Percentiles rank a stretch among this genome's conserved stretches.
phyloP scores from a whole-genome alignment of 2,797 vertebrate species.

The Champsocephalus gunnari region DNA sequence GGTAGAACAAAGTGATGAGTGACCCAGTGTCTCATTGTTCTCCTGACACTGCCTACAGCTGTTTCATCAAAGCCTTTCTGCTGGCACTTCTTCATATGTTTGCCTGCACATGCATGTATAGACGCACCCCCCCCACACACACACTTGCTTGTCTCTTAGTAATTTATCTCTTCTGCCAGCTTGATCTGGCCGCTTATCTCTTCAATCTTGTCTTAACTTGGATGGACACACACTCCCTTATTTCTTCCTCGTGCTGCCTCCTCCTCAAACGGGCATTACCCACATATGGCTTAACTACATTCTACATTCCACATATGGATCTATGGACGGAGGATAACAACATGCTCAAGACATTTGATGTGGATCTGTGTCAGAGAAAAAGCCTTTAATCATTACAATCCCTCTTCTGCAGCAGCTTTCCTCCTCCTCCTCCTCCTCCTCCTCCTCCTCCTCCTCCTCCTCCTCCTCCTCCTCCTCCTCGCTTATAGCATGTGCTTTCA shows the following conservation, averaged over 20 bases:
- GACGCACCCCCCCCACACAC: neutral
- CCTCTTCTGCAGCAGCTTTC: constrained; percentile 6
- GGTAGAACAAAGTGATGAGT: constrained; percentile 69
- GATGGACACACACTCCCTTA: constrained; percentile 18
- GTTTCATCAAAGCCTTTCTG: constrained; percentile 71
- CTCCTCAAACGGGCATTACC: constrained; percentile 28
- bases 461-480: neutral
- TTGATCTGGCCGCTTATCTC: constrained; percentile 60
- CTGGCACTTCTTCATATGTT: constrained; percentile 56
- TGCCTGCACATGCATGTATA: neutral
- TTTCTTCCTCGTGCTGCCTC: neutral
- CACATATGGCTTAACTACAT: constrained; percentile 44
- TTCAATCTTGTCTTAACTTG: constrained; percentile 59
- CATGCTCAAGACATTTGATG: constrained; percentile 48
- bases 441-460: constrained; percentile 1
- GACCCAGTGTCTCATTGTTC: constrained; percentile 60
- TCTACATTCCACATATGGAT: constrained; percentile 55
- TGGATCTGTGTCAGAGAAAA: constrained; percentile 42
- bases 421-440: neutral
- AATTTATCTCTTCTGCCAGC: constrained; percentile 62
- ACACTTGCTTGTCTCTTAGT: constrained; percentile 21
- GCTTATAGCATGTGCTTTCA: constrained; percentile 26
- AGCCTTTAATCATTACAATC: constrained; percentile 52
- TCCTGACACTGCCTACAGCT: constrained; percentile 64
- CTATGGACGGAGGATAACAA: constrained; percentile 35